Evolutionary conservation across 1,140 invertebrate genomes (phyloP), one percentile per base, ranked within the genome.

Genomic region (Ylistrum balloti): DNA sequence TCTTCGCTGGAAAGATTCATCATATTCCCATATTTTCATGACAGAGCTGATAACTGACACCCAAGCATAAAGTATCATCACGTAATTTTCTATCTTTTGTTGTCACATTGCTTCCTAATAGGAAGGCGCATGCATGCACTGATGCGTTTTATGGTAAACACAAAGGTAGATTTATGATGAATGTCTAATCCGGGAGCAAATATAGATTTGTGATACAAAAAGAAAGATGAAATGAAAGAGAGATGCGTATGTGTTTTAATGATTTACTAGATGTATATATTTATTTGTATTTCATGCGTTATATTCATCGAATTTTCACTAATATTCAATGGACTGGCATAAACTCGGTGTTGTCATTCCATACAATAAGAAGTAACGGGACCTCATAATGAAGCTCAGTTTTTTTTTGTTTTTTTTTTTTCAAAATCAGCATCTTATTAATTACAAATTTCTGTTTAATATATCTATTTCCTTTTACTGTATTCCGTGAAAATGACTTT

Each of bases 191-290:
- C 5, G 56, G 56, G 56, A 74, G 56, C n/a, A 74, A 74, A 74
- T 74, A 74, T 74, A 74, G 56, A 74, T 74, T 74, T 74, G 56
- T 74, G 56, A 74, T 74, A 74, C 56, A 74, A 74, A 74, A 17
- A 74, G 56, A n/a, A 74, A 74, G 56, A n/a, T 74, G 56, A 28
- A 74, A 74, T n/a, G 56, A 28, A 74, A 74, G 56, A 28, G 56
- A 74, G 56, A 28, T 28, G 56, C n/a, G 56, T 48, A 48, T 74
- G 17, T 74, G 56, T 74, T 22, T 74, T n/a, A 17, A 74, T 28
- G 22, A 74, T 74, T 74, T 74, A 3, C 22, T 74, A 74, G 15
- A 11, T 74, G 56, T 74, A 11, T 28, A 74, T 11, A 74, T 74
- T 74, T 74, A 74, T 74, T 74, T 28, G 9, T 74, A 74, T 28